Conservation (phyloP, 1,140 invertebrate genomes). For the Papilio polytes region DNA sequence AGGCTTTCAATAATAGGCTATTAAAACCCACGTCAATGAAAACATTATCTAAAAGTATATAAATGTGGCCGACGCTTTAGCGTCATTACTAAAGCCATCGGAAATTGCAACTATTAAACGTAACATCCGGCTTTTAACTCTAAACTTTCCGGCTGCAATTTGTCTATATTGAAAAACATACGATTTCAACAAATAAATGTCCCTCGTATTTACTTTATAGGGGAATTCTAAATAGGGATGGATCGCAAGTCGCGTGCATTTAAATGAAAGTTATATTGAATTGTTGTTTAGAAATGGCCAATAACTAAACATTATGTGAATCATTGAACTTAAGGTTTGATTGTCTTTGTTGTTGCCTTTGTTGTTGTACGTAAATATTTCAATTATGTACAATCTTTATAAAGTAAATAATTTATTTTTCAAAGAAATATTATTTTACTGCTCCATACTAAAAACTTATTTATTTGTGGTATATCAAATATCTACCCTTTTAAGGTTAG, state of each 20-base stretch:
- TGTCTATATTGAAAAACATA: conserved; percentile 58
- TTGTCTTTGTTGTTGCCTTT: too few species aligned
- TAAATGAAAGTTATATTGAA: conserved; percentile 7
- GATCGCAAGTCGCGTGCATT: conserved; percentile 1
- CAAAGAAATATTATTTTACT: too few species aligned
- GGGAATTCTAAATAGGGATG: conserved; percentile 11
- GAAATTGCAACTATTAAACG: conserved; percentile 79
- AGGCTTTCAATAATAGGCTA: conserved; percentile 40
- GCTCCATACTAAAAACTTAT: neutral
- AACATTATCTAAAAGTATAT: conserved; percentile 52
- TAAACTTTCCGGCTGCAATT: conserved; percentile 82
- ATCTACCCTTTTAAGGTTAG: conserved; percentile 19
- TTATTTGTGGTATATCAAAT: neutral
- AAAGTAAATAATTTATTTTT: too few species aligned
- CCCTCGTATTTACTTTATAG: conserved; percentile 24
- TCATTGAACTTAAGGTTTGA: too few species aligned
- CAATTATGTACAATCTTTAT: too few species aligned
- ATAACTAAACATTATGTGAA: neutral
- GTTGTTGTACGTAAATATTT: too few species aligned
- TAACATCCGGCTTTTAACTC: conserved; percentile 81
- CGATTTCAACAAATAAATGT: conserved; percentile 49
- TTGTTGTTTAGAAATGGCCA: neutral
- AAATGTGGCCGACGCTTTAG: conserved; percentile 65
- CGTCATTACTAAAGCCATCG: conserved; percentile 69
- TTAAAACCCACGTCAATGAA: conserved; percentile 27